Evolutionary conservation across 2,113 vertebrate genomes (phyloP), one percentile per base, ranked within the genome.

Genomic region (Ameiurus melas): DNA sequence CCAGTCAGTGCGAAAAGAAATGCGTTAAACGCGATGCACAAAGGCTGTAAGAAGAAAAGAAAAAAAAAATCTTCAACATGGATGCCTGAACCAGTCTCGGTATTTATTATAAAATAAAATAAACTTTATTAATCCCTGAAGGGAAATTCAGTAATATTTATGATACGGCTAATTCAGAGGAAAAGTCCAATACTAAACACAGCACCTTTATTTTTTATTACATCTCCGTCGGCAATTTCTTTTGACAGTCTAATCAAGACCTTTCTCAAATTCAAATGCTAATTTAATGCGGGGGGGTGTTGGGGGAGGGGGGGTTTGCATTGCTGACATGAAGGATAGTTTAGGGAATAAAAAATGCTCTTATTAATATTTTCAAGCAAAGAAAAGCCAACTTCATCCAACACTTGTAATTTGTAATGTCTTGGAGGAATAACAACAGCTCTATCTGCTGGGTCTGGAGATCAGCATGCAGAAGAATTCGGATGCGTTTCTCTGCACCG

Each of bases 121-220:
- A 55, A 36, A 39, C 30, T 58, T 81, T 81, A 81, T 81, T 58
- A 58, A 81, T 36, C 30, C 55, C 55, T 36, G 30, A 81, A 36
- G 79, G 79, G 30, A 58, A 36, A 81, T 58, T 81, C 55, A 36
- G 33, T 80, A 9, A 33, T 80, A 81, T 57, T 81, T 58, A 58
- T 81, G 55, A 60, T 12, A 22, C 1, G 2, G 19, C 30, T 58
- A 33, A 81, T 57, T 81, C 78, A 81, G n/a, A 58, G 8, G 53
- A 81, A 81, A 81, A 57, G n/a, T 57, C n/a, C 51, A 30, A 60
- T 19, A 30, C 27, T 55, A 17, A 20, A 58, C 55, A 60, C 53
- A 57, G 16, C 78, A 57, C 78, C 16, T 13, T 5, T 5, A 10
- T 78, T 57, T 57, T 58, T 57, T 58, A 81, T 57, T 57, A 22